These are phyloP conservation scores for Agrochola lota DNA, from an alignment of 2,888 invertebrate genomes.

Conservation along the genomic window DNA sequence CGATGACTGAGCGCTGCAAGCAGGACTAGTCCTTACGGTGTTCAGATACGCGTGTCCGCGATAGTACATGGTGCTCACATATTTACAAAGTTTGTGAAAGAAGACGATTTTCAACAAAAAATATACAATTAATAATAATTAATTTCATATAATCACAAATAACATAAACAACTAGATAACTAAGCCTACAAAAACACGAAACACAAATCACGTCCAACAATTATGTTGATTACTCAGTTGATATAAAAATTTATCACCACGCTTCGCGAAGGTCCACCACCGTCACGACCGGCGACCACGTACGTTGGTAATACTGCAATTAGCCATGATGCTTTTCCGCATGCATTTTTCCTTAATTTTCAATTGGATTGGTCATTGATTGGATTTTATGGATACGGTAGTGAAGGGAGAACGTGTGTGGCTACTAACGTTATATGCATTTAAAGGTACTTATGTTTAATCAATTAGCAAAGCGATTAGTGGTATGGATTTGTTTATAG, in stretches of 20 bases:
- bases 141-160: background rate
- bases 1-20: no score
- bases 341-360: constrained; percentile 63
- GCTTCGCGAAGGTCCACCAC: constrained; percentile 51
- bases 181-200: constrained; percentile 3
- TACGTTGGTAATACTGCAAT: constrained; percentile 35
- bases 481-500: background rate
- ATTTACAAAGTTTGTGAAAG: no score
- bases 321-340: constrained; percentile 51
- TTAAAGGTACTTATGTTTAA: constrained; percentile 10
- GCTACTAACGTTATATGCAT: constrained; percentile 1
- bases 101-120: no score
- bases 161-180: constrained; percentile 1
- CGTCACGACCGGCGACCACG: constrained; percentile 54
- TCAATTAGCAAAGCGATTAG: constrained; percentile 22
- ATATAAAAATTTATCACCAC: constrained; percentile 63
- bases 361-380: constrained; percentile 41
- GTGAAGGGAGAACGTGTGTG: constrained; percentile 49
- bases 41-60: no score
- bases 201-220: constrained; percentile 48
- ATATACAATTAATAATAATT: no score
- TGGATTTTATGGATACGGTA: constrained; percentile 51
- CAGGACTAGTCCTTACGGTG: no score
- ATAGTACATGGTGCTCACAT: no score
- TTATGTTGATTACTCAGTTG: constrained; percentile 45